phyloP scores from a whole-genome alignment of 1,140 invertebrate species.

The Drosophila asahinai region DNA sequence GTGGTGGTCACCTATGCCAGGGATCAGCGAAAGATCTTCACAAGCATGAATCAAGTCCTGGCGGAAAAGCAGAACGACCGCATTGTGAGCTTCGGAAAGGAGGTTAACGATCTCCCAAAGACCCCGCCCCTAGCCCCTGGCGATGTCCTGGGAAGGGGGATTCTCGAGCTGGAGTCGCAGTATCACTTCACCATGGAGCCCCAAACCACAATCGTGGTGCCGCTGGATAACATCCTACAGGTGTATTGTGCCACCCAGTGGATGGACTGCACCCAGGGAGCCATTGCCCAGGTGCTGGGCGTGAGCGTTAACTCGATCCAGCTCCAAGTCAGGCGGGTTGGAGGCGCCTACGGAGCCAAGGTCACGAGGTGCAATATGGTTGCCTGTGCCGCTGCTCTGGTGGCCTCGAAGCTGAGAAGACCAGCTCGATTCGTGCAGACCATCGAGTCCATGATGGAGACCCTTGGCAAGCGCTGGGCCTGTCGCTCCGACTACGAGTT shows the following conservation, averaged over 20 bases:
- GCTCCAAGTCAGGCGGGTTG: conserved; percentile 88
- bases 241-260: conserved; percentile 88
- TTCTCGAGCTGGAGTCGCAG: conserved; percentile 78
- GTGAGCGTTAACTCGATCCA: conserved; percentile 87
- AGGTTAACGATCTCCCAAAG: conserved; percentile 87
- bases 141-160: conserved; percentile 58
- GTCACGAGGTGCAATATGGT: conserved; percentile 86
- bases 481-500: conserved; percentile 86
- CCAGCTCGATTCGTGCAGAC: conserved; percentile 89
- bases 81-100: conserved; percentile 85
- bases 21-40: conserved; percentile 34
- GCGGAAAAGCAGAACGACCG: conserved; percentile 89
- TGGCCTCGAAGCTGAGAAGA: conserved; percentile 87
- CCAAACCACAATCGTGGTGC: conserved; percentile 87
- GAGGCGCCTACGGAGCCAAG: conserved; percentile 91
- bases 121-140: conserved; percentile 83
- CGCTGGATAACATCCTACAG: conserved; percentile 87
- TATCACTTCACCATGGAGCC: conserved; percentile 88
- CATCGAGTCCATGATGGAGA: conserved; percentile 89
- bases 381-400: conserved; percentile 88
- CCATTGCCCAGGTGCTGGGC: conserved; percentile 87
- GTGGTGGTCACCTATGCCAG: conserved; percentile 89
- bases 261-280: conserved; percentile 88
- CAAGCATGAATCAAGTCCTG: conserved; percentile 85
- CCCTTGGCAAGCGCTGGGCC: conserved; percentile 88